phyloP scores from a whole-genome alignment of 2,797 vertebrate genomes.

The Urosaurus nigricauda region DNA sequence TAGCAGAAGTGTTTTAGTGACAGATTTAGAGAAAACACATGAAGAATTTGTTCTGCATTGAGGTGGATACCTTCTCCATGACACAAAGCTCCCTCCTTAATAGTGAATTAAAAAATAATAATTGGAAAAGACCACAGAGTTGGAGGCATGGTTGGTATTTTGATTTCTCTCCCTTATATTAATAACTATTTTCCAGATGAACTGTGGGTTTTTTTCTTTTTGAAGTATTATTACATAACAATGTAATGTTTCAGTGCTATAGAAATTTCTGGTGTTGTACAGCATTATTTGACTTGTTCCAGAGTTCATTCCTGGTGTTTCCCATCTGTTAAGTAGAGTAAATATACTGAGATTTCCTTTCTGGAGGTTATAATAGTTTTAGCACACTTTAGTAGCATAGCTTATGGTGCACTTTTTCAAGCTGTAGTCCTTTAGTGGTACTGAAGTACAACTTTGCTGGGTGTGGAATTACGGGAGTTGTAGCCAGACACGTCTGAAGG shows the following conservation, averaged over 20 bases:
- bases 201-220: background rate
- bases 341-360: too few species aligned
- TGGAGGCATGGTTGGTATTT: background rate
- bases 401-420: too few species aligned
- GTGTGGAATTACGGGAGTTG: too few species aligned
- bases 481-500: too few species aligned
- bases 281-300: too few species aligned
- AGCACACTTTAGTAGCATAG: too few species aligned
- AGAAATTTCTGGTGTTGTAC: background rate
- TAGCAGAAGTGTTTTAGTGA: conserved; percentile 45
- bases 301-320: too few species aligned
- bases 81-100: conserved; percentile 18
- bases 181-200: background rate
- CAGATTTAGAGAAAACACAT: conserved; percentile 45
- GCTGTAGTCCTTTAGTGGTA: too few species aligned
- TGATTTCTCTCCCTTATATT: background rate
- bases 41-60: conserved; percentile 46
- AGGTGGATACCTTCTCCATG: conserved; percentile 21
- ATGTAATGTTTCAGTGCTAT: too few species aligned
- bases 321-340: too few species aligned
- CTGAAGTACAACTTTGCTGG: too few species aligned
- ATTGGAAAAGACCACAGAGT: conserved; percentile 27
- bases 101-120: background rate
- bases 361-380: too few species aligned
- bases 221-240: background rate